Evolutionary conservation across 2,797 vertebrate genomes (phyloP), one percentile per base, ranked within the genome.

Genomic region (Fratercula arctica): DNA sequence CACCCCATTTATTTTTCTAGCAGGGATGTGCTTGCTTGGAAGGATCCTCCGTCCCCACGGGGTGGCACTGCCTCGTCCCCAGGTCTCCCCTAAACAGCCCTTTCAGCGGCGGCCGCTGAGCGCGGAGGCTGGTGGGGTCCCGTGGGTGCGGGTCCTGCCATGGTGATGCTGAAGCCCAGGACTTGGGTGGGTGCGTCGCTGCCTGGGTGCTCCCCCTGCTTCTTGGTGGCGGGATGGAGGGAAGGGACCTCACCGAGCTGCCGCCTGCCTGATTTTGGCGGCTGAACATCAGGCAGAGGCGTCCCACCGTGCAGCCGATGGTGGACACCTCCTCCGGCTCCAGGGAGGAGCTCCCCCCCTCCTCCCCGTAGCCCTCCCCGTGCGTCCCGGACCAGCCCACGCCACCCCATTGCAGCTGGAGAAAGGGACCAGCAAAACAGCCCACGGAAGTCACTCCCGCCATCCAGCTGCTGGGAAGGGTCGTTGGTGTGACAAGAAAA

Each of bases 311-410:
- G 50, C 43, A 7, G 20, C 41, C 2, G 4, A 2, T 9, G 59
- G 31, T 23, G 75, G 35, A 12, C 67, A 5, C 2, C 64, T 37
- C 51, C 45, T 16, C 31, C 26, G 43, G 43, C 43, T 31, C 67
- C 41, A 6, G 67, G 39, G 16, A 29, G 74, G 21, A 31, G 33
- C 23, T 28, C 18, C 43, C 39, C 25, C 8, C 50, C 4, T 64
- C 64, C 64, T 16, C 8, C 39, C 35, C 3, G 16, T 18, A 20
- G 46, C 73, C 26, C 10, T 9, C 11, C 33, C 24, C 5, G 0
- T 3, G 37, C 4, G 0, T 16, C 37, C 57, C 13, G 1, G 15
- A 9, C 0, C 8, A 50, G 56, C 26, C 1, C 26, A 1, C 15
- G 18, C 87, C 57, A 4, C 5, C 21, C 64, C 11, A 1, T 9